Base-by-base conservation (phyloP, 2,797 vertebrate species). In the Rhyacichthys aspro region DNA sequence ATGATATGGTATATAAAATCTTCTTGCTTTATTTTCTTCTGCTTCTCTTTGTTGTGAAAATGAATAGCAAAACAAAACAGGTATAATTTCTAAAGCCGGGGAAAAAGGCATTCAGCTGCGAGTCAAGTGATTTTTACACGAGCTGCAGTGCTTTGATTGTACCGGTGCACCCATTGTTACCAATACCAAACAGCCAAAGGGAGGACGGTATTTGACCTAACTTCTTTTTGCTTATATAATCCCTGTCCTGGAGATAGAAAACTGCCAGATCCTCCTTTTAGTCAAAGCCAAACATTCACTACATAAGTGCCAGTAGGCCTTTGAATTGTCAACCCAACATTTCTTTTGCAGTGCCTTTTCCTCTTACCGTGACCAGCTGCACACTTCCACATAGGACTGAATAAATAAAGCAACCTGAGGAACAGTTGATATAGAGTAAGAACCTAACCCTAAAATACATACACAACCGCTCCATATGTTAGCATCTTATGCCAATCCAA, bases 221-320 rank as follows among this genome's bases (percentile, higher is more conserved):
- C 67, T 65, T 70, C n/a, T 59, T 63, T 63, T 41, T 69, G 62
- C 72, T 81, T 78, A 78, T 70, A 87, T 83, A 83, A 85, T 83
- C 72, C 43, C 56, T 67, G 71, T 77, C 63, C 59, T 72, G 44
- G 43, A 64, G 72, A 66, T 55, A 74, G 67, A 82, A 82, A 81
- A 69, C 61, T 69, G 23, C 72, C 72, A 84, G 72, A 81, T 75
- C 74, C 66, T 60, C 71, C 63, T 57, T 6, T 52, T 10, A 67
- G 42, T 54, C 55, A 37, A 37, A 72, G 71, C 67, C 70, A 79
- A 68, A 70, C 63, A 69, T 54, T 61, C 48, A 55, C 74, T 46
- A 71, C 64, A 75, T 61, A 52, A 64, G 60, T 74, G 71, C 72
- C 60, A 68, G 59, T 14, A 57, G 52, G 55, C 56, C 67, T 70